Percentiles rank a stretch among this genome's conserved stretches.
These are phyloP conservation scores for Sminthurinus signatus DNA, from an alignment of 1,140 invertebrate species.

Conservation along the genomic window DNA sequence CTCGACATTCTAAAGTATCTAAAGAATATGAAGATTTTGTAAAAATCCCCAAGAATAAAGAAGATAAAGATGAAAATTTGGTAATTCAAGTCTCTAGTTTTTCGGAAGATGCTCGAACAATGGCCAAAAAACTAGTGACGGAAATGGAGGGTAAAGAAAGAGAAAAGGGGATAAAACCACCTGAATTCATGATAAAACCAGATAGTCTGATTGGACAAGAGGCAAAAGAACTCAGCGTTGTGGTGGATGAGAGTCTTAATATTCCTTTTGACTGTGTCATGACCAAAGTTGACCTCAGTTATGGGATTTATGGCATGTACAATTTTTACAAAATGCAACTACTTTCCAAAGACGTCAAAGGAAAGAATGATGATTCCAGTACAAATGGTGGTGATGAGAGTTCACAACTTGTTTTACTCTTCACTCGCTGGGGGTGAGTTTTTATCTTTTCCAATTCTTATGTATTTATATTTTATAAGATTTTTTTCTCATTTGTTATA, in stretches of 20 bases:
- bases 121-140: conserved; percentile 6
- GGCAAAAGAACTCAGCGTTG: conserved; percentile 34
- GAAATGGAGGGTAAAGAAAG: background rate
- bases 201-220: conserved; percentile 16
- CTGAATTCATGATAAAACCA: background rate
- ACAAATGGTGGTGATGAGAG: too few relatives aligned
- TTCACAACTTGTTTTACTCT: too few relatives aligned
- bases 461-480: too few relatives aligned
- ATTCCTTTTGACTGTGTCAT: conserved; percentile 49
- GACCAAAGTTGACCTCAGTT: conserved; percentile 50
- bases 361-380: conserved; percentile 47
- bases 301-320: conserved; percentile 49
- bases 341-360: conserved; percentile 43
- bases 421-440: conserved; percentile 55
- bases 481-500: too few relatives aligned
- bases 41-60: background rate
- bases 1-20: background rate
- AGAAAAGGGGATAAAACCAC: too few relatives aligned
- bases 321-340: conserved; percentile 56
- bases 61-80: background rate
- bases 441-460: too few relatives aligned
- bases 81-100: background rate
- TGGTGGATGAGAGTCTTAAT: conserved; percentile 42
- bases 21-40: background rate
- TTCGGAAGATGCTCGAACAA: background rate